These are phyloP conservation scores for Drosophila diplacantha DNA, from an alignment of 2,888 invertebrate genomes.

Conservation along the genomic window DNA sequence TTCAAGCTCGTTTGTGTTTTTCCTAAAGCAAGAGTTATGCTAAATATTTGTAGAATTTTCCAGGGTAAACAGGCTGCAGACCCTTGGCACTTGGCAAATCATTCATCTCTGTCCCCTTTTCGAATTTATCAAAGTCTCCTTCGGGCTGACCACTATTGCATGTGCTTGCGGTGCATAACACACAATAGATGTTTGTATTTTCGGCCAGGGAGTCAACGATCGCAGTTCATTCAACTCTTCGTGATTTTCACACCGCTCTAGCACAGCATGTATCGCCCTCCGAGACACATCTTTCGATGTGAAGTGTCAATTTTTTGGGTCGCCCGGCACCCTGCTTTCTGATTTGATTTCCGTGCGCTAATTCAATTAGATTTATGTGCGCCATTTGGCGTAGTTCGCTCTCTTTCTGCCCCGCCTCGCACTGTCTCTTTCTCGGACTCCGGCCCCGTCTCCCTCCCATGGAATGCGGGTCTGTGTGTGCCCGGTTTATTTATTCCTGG, in stretches of 20 bases:
- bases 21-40: background rate
- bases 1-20: background rate
- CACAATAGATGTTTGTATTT: constrained; percentile 1
- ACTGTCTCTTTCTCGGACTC: background rate
- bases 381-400: constrained; percentile 53
- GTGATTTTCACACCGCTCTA: constrained; percentile 5
- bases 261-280: background rate
- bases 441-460: background rate
- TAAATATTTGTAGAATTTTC: background rate
- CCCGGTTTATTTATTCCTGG: constrained; percentile 60
- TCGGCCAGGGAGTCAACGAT: constrained; percentile 22
- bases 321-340: constrained; percentile 30
- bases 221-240: constrained; percentile 24
- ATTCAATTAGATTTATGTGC: constrained; percentile 67
- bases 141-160: constrained; percentile 28
- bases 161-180: constrained; percentile 13
- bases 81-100: constrained; percentile 7
- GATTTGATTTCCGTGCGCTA: constrained; percentile 61
- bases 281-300: constrained; percentile 16
- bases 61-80: background rate
- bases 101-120: constrained; percentile 25
- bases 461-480: background rate
- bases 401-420: constrained; percentile 1
- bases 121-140: constrained; percentile 32
- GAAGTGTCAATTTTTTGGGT: constrained; percentile 25